Evolutionary conservation across 1,140 invertebrate genomes (phyloP).

Genomic region (Conus ventricosus): DNA sequence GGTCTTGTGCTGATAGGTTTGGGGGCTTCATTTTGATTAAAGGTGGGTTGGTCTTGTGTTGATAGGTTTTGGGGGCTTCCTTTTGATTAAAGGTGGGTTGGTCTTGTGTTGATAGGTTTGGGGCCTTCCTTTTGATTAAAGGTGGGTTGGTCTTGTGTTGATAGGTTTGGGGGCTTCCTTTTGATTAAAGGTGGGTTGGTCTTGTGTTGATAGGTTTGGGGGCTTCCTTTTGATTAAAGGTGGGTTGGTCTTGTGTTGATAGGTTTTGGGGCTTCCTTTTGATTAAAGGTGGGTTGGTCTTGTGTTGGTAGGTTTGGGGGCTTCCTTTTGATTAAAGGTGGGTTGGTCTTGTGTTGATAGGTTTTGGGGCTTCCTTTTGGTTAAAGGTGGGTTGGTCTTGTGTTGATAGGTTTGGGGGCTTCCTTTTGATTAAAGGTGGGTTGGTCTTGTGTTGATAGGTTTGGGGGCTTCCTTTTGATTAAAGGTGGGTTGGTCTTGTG

Average conservation of each 20-base stretch:
- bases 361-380: conserved; percentile 34
- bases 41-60: conserved; percentile 52
- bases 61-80: too few relatives aligned
- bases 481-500: conserved; percentile 56
- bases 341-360: not conserved
- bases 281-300: conserved; percentile 59
- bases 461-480: conserved; percentile 46
- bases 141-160: conserved; percentile 49
- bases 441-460: not conserved
- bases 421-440: conserved; percentile 67
- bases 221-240: conserved; percentile 64
- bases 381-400: conserved; percentile 59
- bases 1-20: not conserved
- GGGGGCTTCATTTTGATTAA: conserved; percentile 53
- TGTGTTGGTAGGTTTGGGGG: not conserved
- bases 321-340: conserved; percentile 68
- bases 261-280: conserved; percentile 30
- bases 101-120: not conserved
- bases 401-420: not conserved
- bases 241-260: conserved; percentile 35
- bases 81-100: conserved; percentile 63
- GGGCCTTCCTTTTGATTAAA: conserved; percentile 55
- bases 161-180: not conserved
- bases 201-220: not conserved
- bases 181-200: conserved; percentile 62